phyloP scores from a whole-genome alignment of 2,888 invertebrate species.

The Esperia sulphurella region DNA sequence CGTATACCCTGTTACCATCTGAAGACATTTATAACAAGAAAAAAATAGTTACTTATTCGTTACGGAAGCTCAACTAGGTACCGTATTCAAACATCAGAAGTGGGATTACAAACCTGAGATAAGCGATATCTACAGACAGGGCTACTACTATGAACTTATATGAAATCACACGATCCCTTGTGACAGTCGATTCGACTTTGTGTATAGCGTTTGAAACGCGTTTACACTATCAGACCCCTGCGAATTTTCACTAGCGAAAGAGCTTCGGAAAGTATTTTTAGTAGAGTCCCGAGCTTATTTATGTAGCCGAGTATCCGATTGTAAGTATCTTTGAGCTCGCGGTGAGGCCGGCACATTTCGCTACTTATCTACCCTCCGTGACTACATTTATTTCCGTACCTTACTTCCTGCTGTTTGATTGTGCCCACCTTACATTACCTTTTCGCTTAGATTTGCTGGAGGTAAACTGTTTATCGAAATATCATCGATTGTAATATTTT shows the following conservation, averaged over 20 bases:
- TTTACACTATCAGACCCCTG: no score
- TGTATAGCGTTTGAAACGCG: no score
- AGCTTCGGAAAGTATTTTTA: no score
- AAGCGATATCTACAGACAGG: slow-evolving; percentile 62
- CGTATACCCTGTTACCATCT: neutral
- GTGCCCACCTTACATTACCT: slow-evolving; percentile 30
- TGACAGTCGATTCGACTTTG: no score
- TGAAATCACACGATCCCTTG: no score
- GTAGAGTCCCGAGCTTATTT: slow-evolving; percentile 47
- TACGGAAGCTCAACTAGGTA: slow-evolving; percentile 1
- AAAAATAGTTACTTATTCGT: neutral
- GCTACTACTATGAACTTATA: no score
- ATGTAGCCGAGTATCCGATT: slow-evolving; percentile 73
- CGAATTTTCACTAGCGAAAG: no score
- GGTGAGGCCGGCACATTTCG: slow-evolving; percentile 55
- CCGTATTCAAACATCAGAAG: slow-evolving; percentile 44
- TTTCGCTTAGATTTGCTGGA: slow-evolving; percentile 2
- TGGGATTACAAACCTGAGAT: slow-evolving; percentile 46
- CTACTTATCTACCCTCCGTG: slow-evolving; percentile 71
- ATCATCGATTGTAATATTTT: no score
- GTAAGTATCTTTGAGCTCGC: slow-evolving; percentile 37
- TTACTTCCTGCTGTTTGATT: slow-evolving; percentile 54
- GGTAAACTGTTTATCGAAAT: slow-evolving; percentile 1
- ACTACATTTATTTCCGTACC: slow-evolving; percentile 71
- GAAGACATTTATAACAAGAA: neutral